Evolutionary conservation across 2,888 invertebrate genomes (phyloP).

Genomic region (Ophioninae sp.): DNA sequence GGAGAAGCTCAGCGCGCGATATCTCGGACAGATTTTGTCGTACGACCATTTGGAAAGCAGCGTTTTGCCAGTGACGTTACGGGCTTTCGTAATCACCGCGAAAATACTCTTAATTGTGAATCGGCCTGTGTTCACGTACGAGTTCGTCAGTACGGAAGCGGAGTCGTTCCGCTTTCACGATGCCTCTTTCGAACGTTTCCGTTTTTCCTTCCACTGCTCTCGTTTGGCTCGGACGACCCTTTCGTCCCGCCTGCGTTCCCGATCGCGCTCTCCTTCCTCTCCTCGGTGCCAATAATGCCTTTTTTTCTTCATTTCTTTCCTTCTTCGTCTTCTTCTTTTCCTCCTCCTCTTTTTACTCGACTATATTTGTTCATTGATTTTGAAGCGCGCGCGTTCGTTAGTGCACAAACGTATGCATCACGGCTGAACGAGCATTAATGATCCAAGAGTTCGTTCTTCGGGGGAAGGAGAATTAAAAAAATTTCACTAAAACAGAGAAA

Average conservation of each 20-base stretch:
- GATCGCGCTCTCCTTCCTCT: constrained; percentile 5
- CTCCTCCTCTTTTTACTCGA: no score
- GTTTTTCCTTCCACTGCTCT: constrained; percentile 23
- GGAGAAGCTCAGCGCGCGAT: no score
- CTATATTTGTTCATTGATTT: constrained; percentile 48
- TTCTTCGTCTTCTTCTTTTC: constrained; percentile 17
- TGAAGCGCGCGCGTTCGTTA: constrained; percentile 66
- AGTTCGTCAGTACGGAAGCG: background rate
- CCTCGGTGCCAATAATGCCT: background rate
- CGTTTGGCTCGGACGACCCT: constrained; percentile 38
- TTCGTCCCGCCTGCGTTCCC: constrained; percentile 20
- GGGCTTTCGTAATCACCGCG: no score
- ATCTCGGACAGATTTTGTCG: no score
- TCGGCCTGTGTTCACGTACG: no score
- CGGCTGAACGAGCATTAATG: constrained; percentile 60
- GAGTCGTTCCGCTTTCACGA: constrained; percentile 13
- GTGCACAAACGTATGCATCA: constrained; percentile 52
- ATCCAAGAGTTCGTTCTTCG: constrained; percentile 66
- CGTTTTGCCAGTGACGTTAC: no score
- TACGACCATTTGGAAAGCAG: no score
- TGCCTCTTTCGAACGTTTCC: constrained; percentile 23
- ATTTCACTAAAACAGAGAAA: constrained; percentile 8
- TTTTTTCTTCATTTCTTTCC: background rate
- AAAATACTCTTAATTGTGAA: no score
- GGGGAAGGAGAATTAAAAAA: constrained; percentile 32